Base-by-base conservation (phyloP, 1,140 invertebrate genomes). In the Condylostylus longicornis region DNA sequence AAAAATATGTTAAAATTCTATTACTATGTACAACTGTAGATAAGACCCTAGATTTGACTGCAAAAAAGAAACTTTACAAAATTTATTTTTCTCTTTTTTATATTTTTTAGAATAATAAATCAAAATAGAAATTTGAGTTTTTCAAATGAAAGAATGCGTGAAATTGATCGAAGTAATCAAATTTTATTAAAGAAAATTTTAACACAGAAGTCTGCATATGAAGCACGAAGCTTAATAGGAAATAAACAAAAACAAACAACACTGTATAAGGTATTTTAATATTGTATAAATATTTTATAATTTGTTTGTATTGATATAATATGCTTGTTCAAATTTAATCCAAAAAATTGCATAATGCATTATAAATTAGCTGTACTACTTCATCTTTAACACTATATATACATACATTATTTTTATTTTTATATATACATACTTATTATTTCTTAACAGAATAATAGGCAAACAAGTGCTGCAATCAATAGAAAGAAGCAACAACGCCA, bases 51-150 rank as follows among this genome's bases (percentile, higher is more conserved):
- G n/a, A n/a, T n/a, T n/a, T n/a, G n/a, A n/a, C n/a, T n/a, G n/a
- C n/a, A n/a, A n/a, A n/a, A n/a, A n/a, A n/a, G n/a, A n/a, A n/a
- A n/a, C n/a, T n/a, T n/a, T n/a, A n/a, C n/a, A n/a, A n/a, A n/a
- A n/a, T n/a, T n/a, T n/a, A n/a, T n/a, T n/a, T n/a, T n/a, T n/a
- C n/a, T n/a, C n/a, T n/a, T n/a, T n/a, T n/a, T n/a, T n/a, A n/a
- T n/a, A n/a, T n/a, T n/a, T n/a, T n/a, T n/a, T n/a, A n/a, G n/a
- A n/a, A n/a, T n/a, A n/a, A n/a, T n/a, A n/a, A n/a, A n/a, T n/a
- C n/a, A n/a, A n/a, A n/a, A n/a, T n/a, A n/a, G n/a, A 33, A 59
- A 52, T 35, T 57, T 48, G 21, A 59, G 49, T 20, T 59, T 59
- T 21, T 48, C 53, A 8, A 59, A 59, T 38, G 46, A 51, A 2